These are phyloP conservation scores for Ara ararauna DNA, from an alignment of 2,797 vertebrate species.

Conservation along the genomic window DNA sequence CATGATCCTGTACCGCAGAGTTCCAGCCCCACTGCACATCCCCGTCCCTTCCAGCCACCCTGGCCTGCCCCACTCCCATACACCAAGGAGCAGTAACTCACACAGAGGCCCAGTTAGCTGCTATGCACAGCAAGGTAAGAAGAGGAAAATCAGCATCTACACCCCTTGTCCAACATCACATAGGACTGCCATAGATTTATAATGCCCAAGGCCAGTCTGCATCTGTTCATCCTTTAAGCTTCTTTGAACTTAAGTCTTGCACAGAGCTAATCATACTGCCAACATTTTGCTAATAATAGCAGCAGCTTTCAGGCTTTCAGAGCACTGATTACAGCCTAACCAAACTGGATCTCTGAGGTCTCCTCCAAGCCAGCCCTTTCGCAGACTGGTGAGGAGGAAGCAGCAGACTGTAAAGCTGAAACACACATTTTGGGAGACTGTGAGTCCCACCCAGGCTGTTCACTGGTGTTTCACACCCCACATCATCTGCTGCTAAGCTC, in stretches of 20 bases:
- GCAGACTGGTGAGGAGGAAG: not conserved
- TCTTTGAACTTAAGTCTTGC: not conserved
- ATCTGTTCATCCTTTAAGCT: conserved; percentile 39
- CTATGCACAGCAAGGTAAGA: not conserved
- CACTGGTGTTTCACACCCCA: not conserved
- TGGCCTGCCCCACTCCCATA: not conserved
- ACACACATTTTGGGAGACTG: not conserved
- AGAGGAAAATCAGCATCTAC: not conserved
- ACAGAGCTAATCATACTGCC: not conserved
- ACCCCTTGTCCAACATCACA: not conserved
- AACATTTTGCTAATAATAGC: conserved; percentile 9
- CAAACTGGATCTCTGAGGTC: not conserved
- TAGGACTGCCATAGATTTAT: not conserved
- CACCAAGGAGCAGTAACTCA: not conserved
- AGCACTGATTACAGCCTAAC: not conserved
- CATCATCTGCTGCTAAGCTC: not conserved
- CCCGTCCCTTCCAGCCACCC: not conserved
- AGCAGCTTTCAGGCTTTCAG: not conserved
- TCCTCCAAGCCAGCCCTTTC: not conserved
- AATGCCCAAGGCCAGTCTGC: not conserved
- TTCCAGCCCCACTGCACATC: not conserved
- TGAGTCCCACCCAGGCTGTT: not conserved
- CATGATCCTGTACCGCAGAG: not conserved
- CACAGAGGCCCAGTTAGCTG: not conserved
- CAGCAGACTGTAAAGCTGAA: not conserved